A percentile compares a stretch with the other conserved stretches of the same genome.
These are phyloP conservation scores for Pteronotus mesoamericanus DNA, from an alignment of 2,797 vertebrate species.

Conservation along the genomic window DNA sequence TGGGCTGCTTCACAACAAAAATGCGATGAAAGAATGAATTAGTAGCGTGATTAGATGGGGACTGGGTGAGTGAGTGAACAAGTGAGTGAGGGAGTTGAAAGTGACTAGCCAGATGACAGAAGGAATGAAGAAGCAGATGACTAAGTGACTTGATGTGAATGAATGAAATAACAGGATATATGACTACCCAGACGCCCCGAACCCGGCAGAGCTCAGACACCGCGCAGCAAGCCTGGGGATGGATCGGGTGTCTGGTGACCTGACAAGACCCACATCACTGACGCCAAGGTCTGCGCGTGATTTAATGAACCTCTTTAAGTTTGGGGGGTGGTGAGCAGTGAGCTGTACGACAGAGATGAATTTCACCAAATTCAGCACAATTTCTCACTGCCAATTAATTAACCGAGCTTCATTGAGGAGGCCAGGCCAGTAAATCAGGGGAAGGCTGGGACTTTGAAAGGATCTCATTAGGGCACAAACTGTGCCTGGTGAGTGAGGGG, in stretches of 20 bases:
- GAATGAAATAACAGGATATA: not conserved
- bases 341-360: conserved; percentile 64
- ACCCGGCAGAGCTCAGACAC: not conserved
- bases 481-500: not conserved
- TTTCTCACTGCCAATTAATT: conserved; percentile 80
- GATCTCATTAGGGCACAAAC: conserved; percentile 72
- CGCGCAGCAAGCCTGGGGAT: not conserved
- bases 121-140: not conserved
- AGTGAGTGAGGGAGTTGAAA: not conserved
- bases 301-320: conserved; percentile 67
- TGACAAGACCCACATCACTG: not conserved
- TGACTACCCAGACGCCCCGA: not conserved
- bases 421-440: conserved; percentile 72
- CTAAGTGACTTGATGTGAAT: not conserved
- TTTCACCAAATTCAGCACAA: conserved; percentile 72
- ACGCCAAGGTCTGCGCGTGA: conserved; percentile 5
- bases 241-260: not conserved
- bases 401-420: conserved; percentile 63
- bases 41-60: not conserved
- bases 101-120: not conserved
- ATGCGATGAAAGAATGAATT: not conserved
- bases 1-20: not conserved
- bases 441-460: conserved; percentile 63
- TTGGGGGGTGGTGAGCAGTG: not conserved
- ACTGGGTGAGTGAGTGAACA: not conserved